Evolutionary conservation across 2,888 invertebrate species (phyloP).

Genomic region (Dynastes maya): DNA sequence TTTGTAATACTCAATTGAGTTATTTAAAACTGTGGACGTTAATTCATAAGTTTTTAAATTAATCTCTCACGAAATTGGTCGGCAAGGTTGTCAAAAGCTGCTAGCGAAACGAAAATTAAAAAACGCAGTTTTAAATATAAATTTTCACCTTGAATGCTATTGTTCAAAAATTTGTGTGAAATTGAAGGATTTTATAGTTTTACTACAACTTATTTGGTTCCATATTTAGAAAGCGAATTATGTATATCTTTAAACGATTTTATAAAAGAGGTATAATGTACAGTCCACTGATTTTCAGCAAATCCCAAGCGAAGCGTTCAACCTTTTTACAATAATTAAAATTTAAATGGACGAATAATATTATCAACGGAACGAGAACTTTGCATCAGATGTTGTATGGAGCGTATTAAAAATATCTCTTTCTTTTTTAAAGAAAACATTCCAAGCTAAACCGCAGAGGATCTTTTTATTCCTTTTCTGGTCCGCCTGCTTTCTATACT

Average conservation of each 20-base stretch:
- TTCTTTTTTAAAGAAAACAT: conserved; percentile 36
- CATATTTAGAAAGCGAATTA: not conserved
- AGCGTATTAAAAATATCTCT: conserved; percentile 1
- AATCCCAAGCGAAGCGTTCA: not conserved
- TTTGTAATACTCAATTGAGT: no score
- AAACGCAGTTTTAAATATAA: no score
- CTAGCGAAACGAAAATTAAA: no score
- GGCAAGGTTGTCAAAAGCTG: no score
- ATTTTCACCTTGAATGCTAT: no score
- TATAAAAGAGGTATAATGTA: not conserved
- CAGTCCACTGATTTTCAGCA: conserved; percentile 5
- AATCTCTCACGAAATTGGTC: no score
- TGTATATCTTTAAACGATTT: not conserved
- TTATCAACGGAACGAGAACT: not conserved
- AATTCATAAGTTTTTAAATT: no score
- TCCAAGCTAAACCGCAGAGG: conserved; percentile 20
- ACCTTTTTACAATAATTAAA: conserved; percentile 22
- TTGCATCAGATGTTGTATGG: not conserved
- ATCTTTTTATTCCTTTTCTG: conserved; percentile 19
- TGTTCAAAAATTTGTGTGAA: no score
- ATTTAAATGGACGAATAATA: conserved; percentile 13
- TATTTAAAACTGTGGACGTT: no score
- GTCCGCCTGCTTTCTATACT: not conserved
- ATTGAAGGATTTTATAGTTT: no score
- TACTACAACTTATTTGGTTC: no score